A percentile compares a stretch with the other conserved stretches of the same genome.
phyloP scores from a whole-genome alignment of 2,888 invertebrate genomes.

The Pseudococcus viburni region DNA sequence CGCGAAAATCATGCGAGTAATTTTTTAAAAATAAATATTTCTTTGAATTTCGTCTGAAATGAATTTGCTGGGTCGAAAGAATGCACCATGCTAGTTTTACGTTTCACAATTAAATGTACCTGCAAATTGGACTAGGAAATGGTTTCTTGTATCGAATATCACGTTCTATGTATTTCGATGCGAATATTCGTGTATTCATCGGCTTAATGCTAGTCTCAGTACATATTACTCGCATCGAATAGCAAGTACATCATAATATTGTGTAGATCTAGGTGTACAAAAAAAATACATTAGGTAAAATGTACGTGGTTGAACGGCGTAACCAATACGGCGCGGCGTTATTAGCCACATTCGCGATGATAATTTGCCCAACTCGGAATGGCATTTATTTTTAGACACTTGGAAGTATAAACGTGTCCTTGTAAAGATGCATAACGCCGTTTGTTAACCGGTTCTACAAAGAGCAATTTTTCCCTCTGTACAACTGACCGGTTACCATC shows the following conservation, averaged over 20 bases:
- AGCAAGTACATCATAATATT: too few relatives aligned
- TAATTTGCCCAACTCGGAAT: neutral
- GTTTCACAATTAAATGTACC: neutral
- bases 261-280: too few relatives aligned
- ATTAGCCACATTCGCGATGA: neutral
- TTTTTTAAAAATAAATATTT: neutral
- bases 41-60: neutral
- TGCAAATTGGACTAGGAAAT: neutral
- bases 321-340: neutral
- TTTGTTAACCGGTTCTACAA: neutral
- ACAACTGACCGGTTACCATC: constrained; percentile 12
- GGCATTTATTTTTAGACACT: constrained; percentile 20
- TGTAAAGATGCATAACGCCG: neutral
- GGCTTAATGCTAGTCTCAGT: too few relatives aligned
- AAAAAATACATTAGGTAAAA: too few relatives aligned
- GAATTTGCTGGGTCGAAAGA: neutral
- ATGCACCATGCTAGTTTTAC: neutral
- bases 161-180: neutral
- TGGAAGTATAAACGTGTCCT: neutral
- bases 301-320: neutral
- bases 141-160: neutral
- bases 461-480: neutral
- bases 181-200: too few relatives aligned
- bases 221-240: too few relatives aligned
- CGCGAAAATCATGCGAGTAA: neutral